Percentiles rank a stretch among this genome's conserved stretches.
Evolutionary conservation across 1,140 invertebrate genomes (phyloP).

Genomic region (Drosophila auraria): DNA sequence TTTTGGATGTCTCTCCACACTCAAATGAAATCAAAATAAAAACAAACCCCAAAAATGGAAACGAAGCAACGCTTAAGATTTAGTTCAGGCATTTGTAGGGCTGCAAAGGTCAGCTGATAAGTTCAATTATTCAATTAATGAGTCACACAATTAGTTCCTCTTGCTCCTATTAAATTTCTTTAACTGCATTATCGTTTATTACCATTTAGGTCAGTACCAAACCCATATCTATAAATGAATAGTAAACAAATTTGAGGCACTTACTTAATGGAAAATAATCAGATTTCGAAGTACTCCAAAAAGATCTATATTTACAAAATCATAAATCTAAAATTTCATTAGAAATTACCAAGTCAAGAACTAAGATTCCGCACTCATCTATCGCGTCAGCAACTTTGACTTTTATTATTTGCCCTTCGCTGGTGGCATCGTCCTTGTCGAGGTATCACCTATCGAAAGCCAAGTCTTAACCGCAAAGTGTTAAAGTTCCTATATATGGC

Average conservation of each 20-base stretch:
- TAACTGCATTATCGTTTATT: background rate
- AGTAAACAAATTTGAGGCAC: background rate
- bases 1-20: background rate
- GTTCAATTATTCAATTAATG: conserved; percentile 1
- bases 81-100: too few relatives aligned
- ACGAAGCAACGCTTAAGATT: background rate
- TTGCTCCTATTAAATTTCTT: background rate
- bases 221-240: too few relatives aligned
- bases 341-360: conserved; percentile 3
- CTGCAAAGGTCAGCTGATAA: background rate
- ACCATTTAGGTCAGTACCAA: background rate
- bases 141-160: background rate
- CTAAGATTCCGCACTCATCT: conserved; percentile 4
- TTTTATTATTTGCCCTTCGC: conserved; percentile 49
- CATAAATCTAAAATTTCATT: conserved; percentile 6
- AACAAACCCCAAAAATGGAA: conserved; percentile 1
- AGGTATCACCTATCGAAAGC: conserved; percentile 48
- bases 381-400: conserved; percentile 5
- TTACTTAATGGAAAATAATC: background rate
- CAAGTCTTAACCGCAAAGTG: conserved; percentile 74
- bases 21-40: conserved; percentile 14
- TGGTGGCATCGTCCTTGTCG: conserved; percentile 31
- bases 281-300: background rate
- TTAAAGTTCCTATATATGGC: conserved; percentile 66
- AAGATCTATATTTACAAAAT: background rate